Percentiles rank a stretch among this genome's conserved stretches.
Conservation (phyloP, 2,113 vertebrate species). For the Chroicocephalus ridibundus region DNA sequence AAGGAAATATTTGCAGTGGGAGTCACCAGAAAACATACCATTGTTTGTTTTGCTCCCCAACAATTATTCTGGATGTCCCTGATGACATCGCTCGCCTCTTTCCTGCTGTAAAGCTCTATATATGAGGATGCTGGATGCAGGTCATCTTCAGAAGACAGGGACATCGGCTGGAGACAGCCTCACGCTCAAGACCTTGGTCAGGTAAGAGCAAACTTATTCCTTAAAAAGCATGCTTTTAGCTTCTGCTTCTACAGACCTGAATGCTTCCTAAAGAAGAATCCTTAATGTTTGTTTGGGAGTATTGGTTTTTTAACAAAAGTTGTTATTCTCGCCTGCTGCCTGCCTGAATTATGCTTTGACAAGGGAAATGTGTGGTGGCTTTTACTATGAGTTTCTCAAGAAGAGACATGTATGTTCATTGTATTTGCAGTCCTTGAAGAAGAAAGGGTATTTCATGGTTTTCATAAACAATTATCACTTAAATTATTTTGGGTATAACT, state of each 20-base stretch:
- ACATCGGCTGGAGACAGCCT: not conserved
- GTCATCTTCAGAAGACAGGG: not conserved
- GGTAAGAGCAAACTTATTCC: not conserved
- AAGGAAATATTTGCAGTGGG: conserved; percentile 63
- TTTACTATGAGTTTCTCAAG: not conserved
- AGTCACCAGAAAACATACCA: conserved; percentile 31
- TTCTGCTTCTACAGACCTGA: not conserved
- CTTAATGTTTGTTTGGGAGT: not conserved
- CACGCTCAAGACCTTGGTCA: not conserved
- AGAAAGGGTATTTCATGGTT: not conserved
- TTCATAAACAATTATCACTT: not conserved
- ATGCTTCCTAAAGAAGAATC: not conserved
- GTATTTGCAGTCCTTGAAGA: not conserved
- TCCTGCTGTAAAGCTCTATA: not conserved
- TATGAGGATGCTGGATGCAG: not conserved
- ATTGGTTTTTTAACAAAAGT: not conserved
- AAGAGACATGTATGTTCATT: rapidly evolving
- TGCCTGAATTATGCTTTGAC: not conserved
- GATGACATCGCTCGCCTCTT: not conserved
- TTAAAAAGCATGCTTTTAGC: not conserved
- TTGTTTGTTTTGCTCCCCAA: conserved; percentile 43
- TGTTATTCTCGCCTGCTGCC: not conserved
- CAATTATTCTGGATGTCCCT: not conserved
- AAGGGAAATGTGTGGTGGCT: not conserved
- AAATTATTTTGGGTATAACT: not conserved